Evolutionary conservation across 2,888 invertebrate genomes (phyloP).

Genomic region (Amphipoea oculea): DNA sequence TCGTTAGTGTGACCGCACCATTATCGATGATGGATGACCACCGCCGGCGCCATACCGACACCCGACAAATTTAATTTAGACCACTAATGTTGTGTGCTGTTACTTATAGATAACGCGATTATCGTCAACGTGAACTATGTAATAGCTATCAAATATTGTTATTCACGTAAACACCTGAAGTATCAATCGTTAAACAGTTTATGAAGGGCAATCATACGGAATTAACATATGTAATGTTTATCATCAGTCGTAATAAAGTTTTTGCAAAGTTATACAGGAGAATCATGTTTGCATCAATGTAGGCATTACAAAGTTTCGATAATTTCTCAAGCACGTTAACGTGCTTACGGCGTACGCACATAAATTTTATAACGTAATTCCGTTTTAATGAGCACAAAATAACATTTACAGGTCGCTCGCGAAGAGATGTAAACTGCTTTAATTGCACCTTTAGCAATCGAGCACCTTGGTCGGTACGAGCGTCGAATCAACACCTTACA

Average conservation of each 20-base stretch:
- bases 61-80: conserved; percentile 89
- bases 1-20: conserved; percentile 85
- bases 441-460: conserved; percentile 81
- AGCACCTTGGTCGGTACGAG: conserved; percentile 75
- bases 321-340: conserved; percentile 79
- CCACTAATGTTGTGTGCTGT: conserved; percentile 81
- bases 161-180: conserved; percentile 11
- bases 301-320: conserved; percentile 79
- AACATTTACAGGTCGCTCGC: conserved; percentile 87
- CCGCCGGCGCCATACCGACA: conserved; percentile 82
- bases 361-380: conserved; percentile 87
- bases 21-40: conserved; percentile 88
- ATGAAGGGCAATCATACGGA: background rate
- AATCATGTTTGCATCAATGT: conserved; percentile 52
- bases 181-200: conserved; percentile 21
- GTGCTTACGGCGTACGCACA: conserved; percentile 79
- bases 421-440: conserved; percentile 86
- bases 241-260: conserved; percentile 30
- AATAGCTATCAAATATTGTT: conserved; percentile 24
- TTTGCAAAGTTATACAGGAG: conserved; percentile 9
- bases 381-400: conserved; percentile 85
- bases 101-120: conserved; percentile 77
- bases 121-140: conserved; percentile 51
- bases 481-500: conserved; percentile 83
- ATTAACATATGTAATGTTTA: conserved; percentile 5